Conservation (phyloP, 2,797 vertebrate species). For the Sebastes aleutianus region DNA sequence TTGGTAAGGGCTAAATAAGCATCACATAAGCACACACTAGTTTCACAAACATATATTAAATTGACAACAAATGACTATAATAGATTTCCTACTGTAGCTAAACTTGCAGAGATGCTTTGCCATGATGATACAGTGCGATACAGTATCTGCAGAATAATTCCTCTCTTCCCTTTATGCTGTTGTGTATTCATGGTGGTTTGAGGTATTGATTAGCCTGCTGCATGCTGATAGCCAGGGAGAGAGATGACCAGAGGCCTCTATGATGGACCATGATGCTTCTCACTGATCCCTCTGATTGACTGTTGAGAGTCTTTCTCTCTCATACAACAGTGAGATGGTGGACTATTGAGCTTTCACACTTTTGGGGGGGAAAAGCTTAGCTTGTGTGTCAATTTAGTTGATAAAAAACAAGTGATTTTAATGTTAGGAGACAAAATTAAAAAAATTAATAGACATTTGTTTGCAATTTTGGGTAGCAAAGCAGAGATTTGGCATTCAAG, state of each 20-base stretch:
- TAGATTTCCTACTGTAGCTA: too few species aligned
- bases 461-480: slow-evolving; percentile 7
- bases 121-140: background rate
- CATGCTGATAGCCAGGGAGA: background rate
- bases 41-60: background rate
- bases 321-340: background rate
- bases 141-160: slow-evolving; percentile 4
- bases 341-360: background rate
- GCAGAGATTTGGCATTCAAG: slow-evolving; percentile 2
- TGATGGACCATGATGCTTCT: slow-evolving; percentile 20
- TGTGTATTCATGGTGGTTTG: slow-evolving; percentile 28
- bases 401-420: background rate
- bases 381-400: background rate
- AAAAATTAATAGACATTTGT: slow-evolving; percentile 9
- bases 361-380: background rate
- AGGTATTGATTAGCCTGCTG: slow-evolving; percentile 38
- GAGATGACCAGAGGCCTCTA: slow-evolving; percentile 6
- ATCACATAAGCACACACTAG: background rate
- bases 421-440: background rate
- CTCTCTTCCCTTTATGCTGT: background rate
- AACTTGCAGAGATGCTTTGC: background rate
- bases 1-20: too few species aligned
- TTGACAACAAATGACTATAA: background rate
- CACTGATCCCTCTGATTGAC: slow-evolving; percentile 33
- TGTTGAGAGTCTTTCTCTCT: slow-evolving; percentile 10